phyloP scores from a whole-genome alignment of 2,888 invertebrate genomes.

The Clostera curtula region DNA sequence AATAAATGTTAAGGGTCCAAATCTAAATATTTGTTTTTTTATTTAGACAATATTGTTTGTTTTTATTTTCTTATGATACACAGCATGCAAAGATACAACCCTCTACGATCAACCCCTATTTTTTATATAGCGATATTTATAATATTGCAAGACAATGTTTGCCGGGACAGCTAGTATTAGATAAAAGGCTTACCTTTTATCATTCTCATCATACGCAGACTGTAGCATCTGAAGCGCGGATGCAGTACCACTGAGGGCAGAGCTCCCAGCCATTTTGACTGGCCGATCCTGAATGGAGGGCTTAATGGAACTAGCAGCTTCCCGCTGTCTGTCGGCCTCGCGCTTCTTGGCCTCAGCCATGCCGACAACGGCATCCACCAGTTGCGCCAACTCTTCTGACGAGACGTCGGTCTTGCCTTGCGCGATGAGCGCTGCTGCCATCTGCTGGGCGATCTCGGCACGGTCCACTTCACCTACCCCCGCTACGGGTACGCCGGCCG shows the following conservation, averaged over 20 bases:
- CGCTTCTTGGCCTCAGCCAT: conserved; percentile 65
- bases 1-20: no score
- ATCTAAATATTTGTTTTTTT: no score
- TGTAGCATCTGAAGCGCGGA: conserved; percentile 63
- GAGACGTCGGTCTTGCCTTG: conserved; percentile 89
- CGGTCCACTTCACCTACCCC: conserved; percentile 85
- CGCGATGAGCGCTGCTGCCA: conserved; percentile 84
- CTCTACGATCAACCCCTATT: no score
- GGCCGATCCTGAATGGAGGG: no score
- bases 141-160: no score
- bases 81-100: no score
- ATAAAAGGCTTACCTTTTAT: conserved; percentile 35
- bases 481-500: conserved; percentile 79
- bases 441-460: conserved; percentile 85
- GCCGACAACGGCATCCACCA: conserved; percentile 84
- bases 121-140: no score
- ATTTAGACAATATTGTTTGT: no score
- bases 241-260: conserved; percentile 31
- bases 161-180: background rate
- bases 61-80: no score
- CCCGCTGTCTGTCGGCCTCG: conserved; percentile 36
- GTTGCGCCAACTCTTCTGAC: conserved; percentile 83
- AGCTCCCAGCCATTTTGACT: conserved; percentile 4
- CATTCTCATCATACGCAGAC: conserved; percentile 61
- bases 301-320: no score